Evolutionary conservation across 2,113 vertebrate species (phyloP).

Genomic region (Phrynosoma blainvillii): DNA sequence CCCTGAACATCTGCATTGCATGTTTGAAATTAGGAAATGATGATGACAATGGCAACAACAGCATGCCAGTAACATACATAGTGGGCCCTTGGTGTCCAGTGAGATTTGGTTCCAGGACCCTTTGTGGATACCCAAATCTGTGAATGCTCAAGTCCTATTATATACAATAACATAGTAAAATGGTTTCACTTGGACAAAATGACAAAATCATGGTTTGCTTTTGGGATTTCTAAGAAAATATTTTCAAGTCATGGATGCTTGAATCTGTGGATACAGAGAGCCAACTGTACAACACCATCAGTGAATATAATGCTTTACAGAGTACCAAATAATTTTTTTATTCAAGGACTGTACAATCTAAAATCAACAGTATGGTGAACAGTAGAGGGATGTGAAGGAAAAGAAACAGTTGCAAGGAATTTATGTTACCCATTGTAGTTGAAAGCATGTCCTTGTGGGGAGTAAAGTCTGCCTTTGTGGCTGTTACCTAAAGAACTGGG

Average conservation of each 20-base stretch:
- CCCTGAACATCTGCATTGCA: not conserved
- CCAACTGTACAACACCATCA: not conserved
- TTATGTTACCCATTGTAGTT: not conserved
- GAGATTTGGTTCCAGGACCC: too few relatives aligned
- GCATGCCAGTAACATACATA: too few relatives aligned
- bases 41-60: not conserved
- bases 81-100: too few relatives aligned
- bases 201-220: too few relatives aligned
- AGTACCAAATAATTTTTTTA: not conserved
- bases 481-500: too few relatives aligned
- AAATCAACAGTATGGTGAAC: not conserved
- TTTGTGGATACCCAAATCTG: too few relatives aligned
- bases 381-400: not conserved
- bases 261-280: too few relatives aligned
- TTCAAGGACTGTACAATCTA: not conserved
- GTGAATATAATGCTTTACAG: not conserved
- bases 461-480: not conserved
- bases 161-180: too few relatives aligned
- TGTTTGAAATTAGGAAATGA: slow-evolving; percentile 4
- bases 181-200: too few relatives aligned
- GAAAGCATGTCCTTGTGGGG: not conserved
- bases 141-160: too few relatives aligned
- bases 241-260: too few relatives aligned
- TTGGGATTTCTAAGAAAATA: too few relatives aligned
- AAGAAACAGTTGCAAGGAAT: not conserved